These are phyloP conservation scores for Drosophila bocqueti DNA, from an alignment of 1,140 invertebrate genomes.

Conservation along the genomic window DNA sequence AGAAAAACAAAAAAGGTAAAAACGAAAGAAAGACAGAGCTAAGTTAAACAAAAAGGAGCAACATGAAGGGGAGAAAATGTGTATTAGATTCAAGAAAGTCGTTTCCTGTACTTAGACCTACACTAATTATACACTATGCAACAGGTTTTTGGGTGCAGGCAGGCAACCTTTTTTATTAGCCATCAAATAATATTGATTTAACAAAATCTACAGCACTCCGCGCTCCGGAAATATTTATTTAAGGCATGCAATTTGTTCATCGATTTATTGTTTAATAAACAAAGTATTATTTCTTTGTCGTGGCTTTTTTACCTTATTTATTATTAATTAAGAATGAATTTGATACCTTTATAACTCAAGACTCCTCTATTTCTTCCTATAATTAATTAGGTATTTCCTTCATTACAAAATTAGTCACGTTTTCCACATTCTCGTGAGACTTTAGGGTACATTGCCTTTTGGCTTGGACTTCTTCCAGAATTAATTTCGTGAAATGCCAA, in stretches of 20 bases:
- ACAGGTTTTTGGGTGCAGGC: conserved; percentile 13
- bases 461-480: conserved; percentile 18
- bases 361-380: neutral
- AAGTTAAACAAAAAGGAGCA: conserved; percentile 34
- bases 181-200: conserved; percentile 29
- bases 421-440: neutral
- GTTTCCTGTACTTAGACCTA: conserved; percentile 16
- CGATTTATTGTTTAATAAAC: neutral
- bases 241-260: neutral
- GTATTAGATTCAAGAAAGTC: conserved; percentile 8
- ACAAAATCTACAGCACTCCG: neutral
- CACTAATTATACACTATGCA: conserved; percentile 29
- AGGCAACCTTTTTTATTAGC: conserved; percentile 8
- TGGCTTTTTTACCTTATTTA: neutral
- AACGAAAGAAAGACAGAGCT: neutral
- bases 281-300: too few relatives aligned
- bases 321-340: too few relatives aligned
- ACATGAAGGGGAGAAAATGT: neutral
- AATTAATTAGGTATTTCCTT: conserved; percentile 7
- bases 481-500: conserved; percentile 41
- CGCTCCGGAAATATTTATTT: conserved; percentile 1
- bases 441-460: conserved; percentile 13
- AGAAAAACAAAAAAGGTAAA: neutral
- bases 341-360: too few relatives aligned
- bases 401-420: conserved; percentile 28